A percentile compares a stretch with the other conserved stretches of the same genome.
phyloP scores from a whole-genome alignment of 2,888 invertebrate genomes.

The Coremacera marginata region DNA sequence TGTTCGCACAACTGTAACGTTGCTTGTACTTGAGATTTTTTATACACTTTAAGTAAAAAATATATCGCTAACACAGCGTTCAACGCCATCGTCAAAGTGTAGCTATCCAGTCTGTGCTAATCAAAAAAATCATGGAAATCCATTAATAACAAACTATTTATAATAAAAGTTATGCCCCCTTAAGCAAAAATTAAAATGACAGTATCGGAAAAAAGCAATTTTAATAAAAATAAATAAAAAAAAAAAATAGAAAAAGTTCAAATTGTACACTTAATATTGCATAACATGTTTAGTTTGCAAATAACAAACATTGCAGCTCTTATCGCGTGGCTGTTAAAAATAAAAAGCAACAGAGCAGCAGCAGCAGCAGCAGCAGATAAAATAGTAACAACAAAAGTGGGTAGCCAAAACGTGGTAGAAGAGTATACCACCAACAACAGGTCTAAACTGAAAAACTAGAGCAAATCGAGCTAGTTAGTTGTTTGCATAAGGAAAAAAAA shows the following conservation, averaged over 20 bases:
- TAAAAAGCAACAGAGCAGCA: background rate
- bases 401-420: background rate
- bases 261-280: conserved; percentile 1
- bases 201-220: background rate
- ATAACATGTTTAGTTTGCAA: background rate
- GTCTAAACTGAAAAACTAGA: background rate
- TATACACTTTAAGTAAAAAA: background rate
- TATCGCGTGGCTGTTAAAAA: conserved; percentile 3
- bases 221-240: background rate
- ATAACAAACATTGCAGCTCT: background rate
- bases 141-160: conserved; percentile 9
- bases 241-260: background rate
- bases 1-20: background rate
- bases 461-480: background rate
- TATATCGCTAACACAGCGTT: background rate
- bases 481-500: too few species aligned
- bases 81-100: background rate
- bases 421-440: background rate
- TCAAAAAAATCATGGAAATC: background rate
- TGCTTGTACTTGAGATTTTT: background rate
- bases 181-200: background rate
- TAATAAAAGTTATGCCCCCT: conserved; percentile 19
- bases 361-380: background rate
- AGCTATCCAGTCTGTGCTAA: background rate
- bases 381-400: background rate